Conservation (phyloP, 2,113 vertebrate genomes). For the Leucoraja erinaceus region DNA sequence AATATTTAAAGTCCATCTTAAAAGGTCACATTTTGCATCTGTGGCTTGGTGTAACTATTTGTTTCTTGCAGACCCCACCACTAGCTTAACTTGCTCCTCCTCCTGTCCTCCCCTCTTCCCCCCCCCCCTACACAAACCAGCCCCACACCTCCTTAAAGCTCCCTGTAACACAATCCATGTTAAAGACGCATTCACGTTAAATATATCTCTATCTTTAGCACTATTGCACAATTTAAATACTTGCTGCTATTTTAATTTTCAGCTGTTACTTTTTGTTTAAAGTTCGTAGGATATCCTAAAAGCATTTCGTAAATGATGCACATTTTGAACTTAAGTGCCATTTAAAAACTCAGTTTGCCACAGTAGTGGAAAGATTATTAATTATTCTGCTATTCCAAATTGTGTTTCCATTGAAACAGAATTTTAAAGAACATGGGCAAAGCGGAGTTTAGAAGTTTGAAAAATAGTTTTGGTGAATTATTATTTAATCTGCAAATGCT, state of each 20-base stretch:
- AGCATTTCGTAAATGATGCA: not conserved
- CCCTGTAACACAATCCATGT: not conserved
- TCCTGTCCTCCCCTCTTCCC: no score
- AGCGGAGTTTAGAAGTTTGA: not conserved
- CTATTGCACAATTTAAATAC: no score
- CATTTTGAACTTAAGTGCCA: not conserved
- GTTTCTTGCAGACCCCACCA: not conserved
- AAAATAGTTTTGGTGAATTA: not conserved
- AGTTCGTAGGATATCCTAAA: not conserved
- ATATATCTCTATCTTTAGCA: not conserved
- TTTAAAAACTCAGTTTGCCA: not conserved
- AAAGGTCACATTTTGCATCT: not conserved
- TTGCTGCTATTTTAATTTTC: not conserved
- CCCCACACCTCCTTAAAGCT: not conserved
- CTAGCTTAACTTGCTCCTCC: not conserved
- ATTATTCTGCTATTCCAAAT: not conserved
- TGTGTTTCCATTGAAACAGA: not conserved
- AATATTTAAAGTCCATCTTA: not conserved
- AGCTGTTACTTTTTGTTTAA: not conserved
- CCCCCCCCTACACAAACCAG: not conserved
- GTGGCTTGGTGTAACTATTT: not conserved
- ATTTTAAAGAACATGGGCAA: not conserved
- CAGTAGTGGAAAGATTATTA: not conserved
- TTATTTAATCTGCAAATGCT: not conserved
- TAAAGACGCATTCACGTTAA: not conserved